These are phyloP conservation scores for human DNA, from an alignment of 2,113 vertebrate genomes.

Conservation along the genomic window GRCh38 chr12:111529501-111530000, in stretches of 20 bases:
- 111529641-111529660: not conserved
- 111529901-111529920: not conserved
- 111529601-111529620: not conserved
- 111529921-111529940: conserved; percentile 10
- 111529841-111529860: conserved; percentile 21
- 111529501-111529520: not conserved
- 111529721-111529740: not conserved
- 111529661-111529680: not conserved
- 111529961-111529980: not conserved
- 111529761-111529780: not conserved
- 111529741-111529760: not conserved
- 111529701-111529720: not conserved
- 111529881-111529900: not conserved
- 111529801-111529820: not conserved
- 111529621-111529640: not conserved
- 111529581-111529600: not conserved
- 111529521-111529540: too few relatives aligned
- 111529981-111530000: not conserved
- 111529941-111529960: not conserved
- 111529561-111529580: not conserved
- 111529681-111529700: not conserved
- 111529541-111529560: not conserved
- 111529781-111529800: not conserved
- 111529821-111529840: not conserved
- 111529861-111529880: conserved; percentile 17